Evolutionary conservation across 2,888 invertebrate genomes (phyloP).

Genomic region (Julus scandinavius): DNA sequence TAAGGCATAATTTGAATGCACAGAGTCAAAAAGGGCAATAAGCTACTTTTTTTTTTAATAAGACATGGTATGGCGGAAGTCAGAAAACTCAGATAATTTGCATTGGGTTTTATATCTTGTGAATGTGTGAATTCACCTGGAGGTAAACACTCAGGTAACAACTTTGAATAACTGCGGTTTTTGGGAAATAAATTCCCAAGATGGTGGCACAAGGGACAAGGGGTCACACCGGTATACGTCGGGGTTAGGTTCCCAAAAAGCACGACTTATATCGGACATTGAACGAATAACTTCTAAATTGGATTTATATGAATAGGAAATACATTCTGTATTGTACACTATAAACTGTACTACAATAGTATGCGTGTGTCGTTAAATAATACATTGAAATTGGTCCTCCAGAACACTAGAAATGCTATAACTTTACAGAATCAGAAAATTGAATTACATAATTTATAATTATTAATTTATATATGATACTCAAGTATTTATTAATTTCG

Average conservation of each 20-base stretch:
- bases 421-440: too few relatives aligned
- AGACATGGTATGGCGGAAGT: neutral
- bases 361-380: too few relatives aligned
- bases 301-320: too few relatives aligned
- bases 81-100: neutral
- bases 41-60: neutral
- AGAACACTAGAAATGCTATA: too few relatives aligned
- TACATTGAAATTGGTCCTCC: too few relatives aligned
- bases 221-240: too few relatives aligned
- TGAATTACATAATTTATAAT: neutral
- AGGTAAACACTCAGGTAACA: neutral
- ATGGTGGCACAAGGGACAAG: too few relatives aligned
- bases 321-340: too few relatives aligned
- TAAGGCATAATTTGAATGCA: neutral
- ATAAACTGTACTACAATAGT: too few relatives aligned
- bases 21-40: neutral
- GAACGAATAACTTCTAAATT: too few relatives aligned
- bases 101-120: neutral
- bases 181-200: neutral
- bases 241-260: too few relatives aligned
- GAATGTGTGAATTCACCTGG: slow-evolving; percentile 2
- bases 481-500: neutral
- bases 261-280: too few relatives aligned
- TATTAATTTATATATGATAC: neutral
- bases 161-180: slow-evolving; percentile 12